Percentiles rank a stretch among this genome's conserved stretches.
Evolutionary conservation across 2,113 vertebrate genomes (phyloP).

Genomic region (Arizona elegans): DNA sequence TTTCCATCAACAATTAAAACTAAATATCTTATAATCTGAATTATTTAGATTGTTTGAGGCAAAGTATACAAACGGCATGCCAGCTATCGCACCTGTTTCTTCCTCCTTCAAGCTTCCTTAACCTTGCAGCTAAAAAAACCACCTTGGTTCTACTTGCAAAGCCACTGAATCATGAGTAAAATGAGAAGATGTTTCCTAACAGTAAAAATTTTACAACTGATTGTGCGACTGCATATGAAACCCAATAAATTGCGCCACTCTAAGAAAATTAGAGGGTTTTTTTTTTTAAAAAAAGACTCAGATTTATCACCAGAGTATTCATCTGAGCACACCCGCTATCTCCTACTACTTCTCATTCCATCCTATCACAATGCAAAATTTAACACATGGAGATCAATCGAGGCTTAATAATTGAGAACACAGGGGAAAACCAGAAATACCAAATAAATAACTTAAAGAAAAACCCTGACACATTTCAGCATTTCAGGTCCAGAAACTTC

Average conservation of each 20-base stretch:
- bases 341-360: background rate
- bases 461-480: background rate
- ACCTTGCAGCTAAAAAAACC: background rate
- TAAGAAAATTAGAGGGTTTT: background rate
- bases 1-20: background rate
- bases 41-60: background rate
- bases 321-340: background rate
- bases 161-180: background rate
- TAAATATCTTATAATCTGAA: background rate
- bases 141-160: background rate
- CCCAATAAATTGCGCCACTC: slow-evolving; percentile 10
- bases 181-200: background rate
- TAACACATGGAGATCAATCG: background rate
- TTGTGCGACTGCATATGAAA: background rate
- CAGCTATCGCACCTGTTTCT: no score
- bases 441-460: background rate
- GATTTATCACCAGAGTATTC: background rate
- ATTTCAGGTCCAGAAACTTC: background rate
- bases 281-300: background rate
- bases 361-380: background rate
- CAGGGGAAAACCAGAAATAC: background rate
- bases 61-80: background rate
- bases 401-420: background rate
- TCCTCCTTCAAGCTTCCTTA: background rate
- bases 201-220: background rate